Evolutionary conservation across 1,140 invertebrate genomes (phyloP).

Genomic region (Anoplolepis gracilipes): DNA sequence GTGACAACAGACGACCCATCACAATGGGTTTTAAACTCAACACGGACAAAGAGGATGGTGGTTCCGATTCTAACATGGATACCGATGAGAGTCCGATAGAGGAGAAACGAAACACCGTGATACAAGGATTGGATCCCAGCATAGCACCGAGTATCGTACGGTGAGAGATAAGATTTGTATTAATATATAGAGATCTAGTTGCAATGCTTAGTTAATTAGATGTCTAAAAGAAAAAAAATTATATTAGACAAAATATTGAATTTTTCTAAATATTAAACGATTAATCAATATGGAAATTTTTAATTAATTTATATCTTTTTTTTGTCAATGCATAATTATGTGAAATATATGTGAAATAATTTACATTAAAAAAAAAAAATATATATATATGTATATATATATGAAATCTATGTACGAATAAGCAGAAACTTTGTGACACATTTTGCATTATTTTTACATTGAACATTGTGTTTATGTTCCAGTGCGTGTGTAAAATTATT

Average conservation of each 20-base stretch:
- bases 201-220: neutral
- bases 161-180: slow-evolving; percentile 60
- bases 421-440: neutral
- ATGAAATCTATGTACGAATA: neutral
- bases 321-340: too few species aligned
- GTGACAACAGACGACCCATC: slow-evolving; percentile 93
- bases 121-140: slow-evolving; percentile 82
- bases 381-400: too few species aligned
- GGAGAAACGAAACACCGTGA: slow-evolving; percentile 78
- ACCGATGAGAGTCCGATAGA: slow-evolving; percentile 80
- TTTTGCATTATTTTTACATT: neutral
- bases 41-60: slow-evolving; percentile 79
- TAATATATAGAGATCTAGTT: neutral
- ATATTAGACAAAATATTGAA: neutral
- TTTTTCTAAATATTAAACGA: neutral
- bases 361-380: too few species aligned
- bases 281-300: neutral
- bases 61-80: slow-evolving; percentile 83
- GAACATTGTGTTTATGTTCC: slow-evolving; percentile 62
- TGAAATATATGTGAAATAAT: too few species aligned
- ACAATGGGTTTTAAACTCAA: slow-evolving; percentile 89
- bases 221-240: neutral
- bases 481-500: slow-evolving; percentile 91
- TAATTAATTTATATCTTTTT: too few species aligned
- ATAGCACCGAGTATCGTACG: slow-evolving; percentile 83